Conservation (phyloP, 2,797 vertebrate genomes). For the Phrynocephalus forsythii region DNA sequence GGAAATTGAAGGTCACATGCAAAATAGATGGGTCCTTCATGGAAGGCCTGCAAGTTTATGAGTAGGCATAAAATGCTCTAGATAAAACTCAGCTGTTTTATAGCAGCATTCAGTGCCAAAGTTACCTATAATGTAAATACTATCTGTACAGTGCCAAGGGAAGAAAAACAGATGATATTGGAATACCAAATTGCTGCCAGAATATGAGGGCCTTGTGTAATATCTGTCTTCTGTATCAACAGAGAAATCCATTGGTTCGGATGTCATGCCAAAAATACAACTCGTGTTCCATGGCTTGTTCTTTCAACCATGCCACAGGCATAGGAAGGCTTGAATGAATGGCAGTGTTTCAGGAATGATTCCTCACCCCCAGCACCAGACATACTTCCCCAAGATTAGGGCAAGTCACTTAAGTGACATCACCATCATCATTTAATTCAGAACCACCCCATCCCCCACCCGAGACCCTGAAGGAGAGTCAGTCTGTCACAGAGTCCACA, state of each 20-base stretch:
- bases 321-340: background rate
- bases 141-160: background rate
- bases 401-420: constrained; percentile 3
- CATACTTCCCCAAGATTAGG: background rate
- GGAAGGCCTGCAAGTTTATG: background rate
- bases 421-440: background rate
- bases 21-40: constrained; percentile 24
- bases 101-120: constrained; percentile 18
- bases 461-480: background rate
- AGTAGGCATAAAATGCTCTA: constrained; percentile 4
- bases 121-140: constrained; percentile 2
- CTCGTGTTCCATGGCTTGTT: background rate
- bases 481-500: background rate
- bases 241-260: background rate
- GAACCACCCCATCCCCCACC: too few species aligned
- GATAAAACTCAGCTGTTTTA: constrained; percentile 20
- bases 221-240: background rate
- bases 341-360: background rate
- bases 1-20: constrained; percentile 40
- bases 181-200: background rate
- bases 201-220: background rate
- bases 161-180: background rate
- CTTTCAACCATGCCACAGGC: background rate
- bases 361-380: background rate
- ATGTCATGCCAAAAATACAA: background rate